These are phyloP conservation scores for Epistrophe eligans DNA, from an alignment of 2,888 invertebrate genomes.

Conservation along the genomic window DNA sequence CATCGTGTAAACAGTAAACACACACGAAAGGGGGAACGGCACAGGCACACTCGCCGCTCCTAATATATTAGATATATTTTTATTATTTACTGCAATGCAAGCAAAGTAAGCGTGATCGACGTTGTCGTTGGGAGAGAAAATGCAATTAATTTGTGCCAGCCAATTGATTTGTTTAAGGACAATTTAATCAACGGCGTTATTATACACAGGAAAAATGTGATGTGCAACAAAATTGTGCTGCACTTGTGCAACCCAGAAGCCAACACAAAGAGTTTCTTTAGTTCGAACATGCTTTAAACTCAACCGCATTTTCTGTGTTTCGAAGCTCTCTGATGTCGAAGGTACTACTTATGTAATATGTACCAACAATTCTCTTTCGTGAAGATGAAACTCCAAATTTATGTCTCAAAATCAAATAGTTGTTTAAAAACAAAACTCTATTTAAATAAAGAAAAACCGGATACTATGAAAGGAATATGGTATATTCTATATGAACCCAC, in stretches of 20 bases:
- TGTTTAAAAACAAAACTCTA: no score
- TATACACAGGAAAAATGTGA: conserved; percentile 61
- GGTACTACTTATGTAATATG: not conserved
- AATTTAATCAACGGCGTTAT: conserved; percentile 82
- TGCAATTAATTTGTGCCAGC: conserved; percentile 83
- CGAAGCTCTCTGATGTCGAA: not conserved
- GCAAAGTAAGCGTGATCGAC: conserved; percentile 65
- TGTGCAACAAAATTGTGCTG: conserved; percentile 33
- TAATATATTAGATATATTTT: no score
- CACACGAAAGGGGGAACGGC: conserved; percentile 5
- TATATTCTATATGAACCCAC: no score
- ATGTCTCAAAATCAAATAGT: no score
- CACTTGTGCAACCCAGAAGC: conserved; percentile 57
- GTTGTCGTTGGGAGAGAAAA: conserved; percentile 79
- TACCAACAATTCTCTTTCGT: not conserved
- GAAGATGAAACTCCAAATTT: no score
- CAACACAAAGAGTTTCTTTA: conserved; percentile 6
- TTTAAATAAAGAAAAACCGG: no score
- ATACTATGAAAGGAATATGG: no score
- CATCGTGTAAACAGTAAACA: conserved; percentile 18
- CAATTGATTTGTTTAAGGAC: conserved; percentile 84
- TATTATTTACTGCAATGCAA: not conserved
- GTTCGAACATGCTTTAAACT: not conserved
- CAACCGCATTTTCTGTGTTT: not conserved
- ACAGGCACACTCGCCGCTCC: conserved; percentile 8